phyloP scores from a whole-genome alignment of 1,140 invertebrate genomes.

The Hetaerina americana region DNA sequence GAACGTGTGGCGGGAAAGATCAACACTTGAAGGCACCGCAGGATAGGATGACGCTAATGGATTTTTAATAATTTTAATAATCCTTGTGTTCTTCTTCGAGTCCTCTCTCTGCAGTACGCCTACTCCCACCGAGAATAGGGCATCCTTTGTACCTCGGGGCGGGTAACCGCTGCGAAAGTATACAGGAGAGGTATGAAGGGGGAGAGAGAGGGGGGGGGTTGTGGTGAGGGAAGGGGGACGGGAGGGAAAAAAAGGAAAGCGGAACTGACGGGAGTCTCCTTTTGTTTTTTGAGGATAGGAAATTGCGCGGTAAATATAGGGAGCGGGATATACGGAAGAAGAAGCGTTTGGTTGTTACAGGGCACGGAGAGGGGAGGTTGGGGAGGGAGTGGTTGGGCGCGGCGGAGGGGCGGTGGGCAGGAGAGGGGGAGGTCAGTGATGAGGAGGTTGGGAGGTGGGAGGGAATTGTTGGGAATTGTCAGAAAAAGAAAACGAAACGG shows the following conservation, averaged over 20 bases:
- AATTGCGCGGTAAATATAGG: neutral
- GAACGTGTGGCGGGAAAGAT: neutral
- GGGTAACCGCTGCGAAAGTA: neutral
- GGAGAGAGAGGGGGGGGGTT: too few relatives aligned
- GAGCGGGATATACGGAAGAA: neutral
- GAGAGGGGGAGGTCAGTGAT: neutral
- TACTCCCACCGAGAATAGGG: neutral
- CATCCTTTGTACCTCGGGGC: neutral
- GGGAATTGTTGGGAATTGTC: neutral
- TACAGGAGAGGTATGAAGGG: too few relatives aligned
- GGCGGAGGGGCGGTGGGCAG: neutral
- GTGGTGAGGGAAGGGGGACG: too few relatives aligned
- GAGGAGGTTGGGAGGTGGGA: neutral
- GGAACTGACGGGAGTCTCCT: neutral
- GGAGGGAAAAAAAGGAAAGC: neutral
- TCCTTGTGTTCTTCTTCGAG: neutral
- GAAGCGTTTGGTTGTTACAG: neutral
- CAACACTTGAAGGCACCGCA: neutral
- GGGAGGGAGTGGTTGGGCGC: too few relatives aligned
- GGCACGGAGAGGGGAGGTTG: neutral
- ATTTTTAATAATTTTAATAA: slow-evolving; percentile 1
- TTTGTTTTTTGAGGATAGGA: neutral
- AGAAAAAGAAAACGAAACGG: slow-evolving; percentile 1
- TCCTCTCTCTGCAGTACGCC: too few relatives aligned
- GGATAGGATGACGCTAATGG: neutral